A percentile compares a stretch with the other conserved stretches of the same genome.
Conservation (phyloP, 2,797 vertebrate species). For the Apogon talboti region DNA sequence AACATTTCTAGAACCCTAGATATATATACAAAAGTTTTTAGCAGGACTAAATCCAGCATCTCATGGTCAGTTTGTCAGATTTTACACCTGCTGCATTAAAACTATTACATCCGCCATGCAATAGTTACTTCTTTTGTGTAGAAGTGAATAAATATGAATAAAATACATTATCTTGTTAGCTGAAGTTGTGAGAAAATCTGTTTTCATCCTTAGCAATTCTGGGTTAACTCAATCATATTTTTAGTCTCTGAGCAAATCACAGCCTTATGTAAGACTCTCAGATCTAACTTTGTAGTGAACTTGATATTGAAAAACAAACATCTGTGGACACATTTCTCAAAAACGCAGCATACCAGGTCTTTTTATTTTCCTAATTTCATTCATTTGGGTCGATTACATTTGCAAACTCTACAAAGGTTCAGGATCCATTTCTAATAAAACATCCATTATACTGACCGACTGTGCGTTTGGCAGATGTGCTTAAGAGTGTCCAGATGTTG, state of each 20-base stretch:
- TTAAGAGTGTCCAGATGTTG: conserved; percentile 87
- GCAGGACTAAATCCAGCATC: neutral
- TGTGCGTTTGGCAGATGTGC: conserved; percentile 90
- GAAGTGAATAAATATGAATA: too few relatives aligned
- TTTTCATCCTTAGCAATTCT: neutral
- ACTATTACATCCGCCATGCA: too few relatives aligned
- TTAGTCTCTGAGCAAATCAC: neutral
- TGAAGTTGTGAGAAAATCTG: too few relatives aligned
- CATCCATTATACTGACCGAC: conserved; percentile 82
- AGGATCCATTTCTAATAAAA: too few relatives aligned
- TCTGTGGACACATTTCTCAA: too few relatives aligned
- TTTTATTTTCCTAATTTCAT: neutral
- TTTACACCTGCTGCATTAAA: too few relatives aligned
- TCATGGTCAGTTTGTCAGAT: neutral
- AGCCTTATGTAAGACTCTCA: neutral
- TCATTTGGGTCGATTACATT: too few relatives aligned
- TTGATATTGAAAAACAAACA: neutral
- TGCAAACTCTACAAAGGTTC: too few relatives aligned
- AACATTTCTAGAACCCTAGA: conserved; percentile 1
- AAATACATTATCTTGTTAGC: neutral
- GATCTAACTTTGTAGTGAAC: neutral
- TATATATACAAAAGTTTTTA: neutral
- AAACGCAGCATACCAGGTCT: too few relatives aligned
- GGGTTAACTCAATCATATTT: neutral
- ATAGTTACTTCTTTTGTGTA: too few relatives aligned